A percentile compares a stretch with the other conserved stretches of the same genome.
Conservation (phyloP, 2,888 invertebrate species). For the Cephus sareptanus region DNA sequence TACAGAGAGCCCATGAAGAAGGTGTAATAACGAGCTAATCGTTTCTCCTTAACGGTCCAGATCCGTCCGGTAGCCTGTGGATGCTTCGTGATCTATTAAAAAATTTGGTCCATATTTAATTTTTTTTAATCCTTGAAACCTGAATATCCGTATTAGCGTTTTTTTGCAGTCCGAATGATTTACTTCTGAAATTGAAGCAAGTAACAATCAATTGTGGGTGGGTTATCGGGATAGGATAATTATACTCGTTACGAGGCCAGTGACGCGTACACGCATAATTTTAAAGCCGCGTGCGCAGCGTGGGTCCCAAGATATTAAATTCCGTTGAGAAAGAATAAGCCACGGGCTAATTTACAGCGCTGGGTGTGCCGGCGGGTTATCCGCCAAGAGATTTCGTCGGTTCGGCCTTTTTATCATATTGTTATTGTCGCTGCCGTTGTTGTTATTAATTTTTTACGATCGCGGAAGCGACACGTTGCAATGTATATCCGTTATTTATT, state of each 20-base stretch:
- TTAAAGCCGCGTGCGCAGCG: slow-evolving; percentile 56
- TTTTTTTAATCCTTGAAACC: neutral
- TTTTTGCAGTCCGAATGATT: neutral
- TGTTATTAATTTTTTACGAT: slow-evolving; percentile 23
- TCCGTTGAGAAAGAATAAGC: slow-evolving; percentile 57
- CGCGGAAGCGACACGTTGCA: slow-evolving; percentile 21
- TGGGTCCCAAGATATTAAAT: slow-evolving; percentile 61
- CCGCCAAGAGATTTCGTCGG: slow-evolving; percentile 18
- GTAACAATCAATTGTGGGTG: neutral
- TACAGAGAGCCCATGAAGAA: neutral
- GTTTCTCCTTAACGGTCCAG: neutral
- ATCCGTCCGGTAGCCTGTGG: neutral
- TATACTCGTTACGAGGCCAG: slow-evolving; percentile 54
- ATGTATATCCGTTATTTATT: slow-evolving; percentile 17
- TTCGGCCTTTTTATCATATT: slow-evolving; percentile 35
- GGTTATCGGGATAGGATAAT: slow-evolving; percentile 44
- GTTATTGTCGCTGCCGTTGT: slow-evolving; percentile 10
- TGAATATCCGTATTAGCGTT: neutral
- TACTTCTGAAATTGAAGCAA: neutral
- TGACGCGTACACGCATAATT: slow-evolving; percentile 50
- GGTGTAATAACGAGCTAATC: neutral
- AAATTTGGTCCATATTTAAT: neutral
- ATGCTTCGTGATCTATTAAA: neutral
- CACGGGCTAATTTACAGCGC: slow-evolving; percentile 60
- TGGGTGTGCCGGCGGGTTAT: slow-evolving; percentile 46